A percentile compares a stretch with the other conserved stretches of the same genome.
phyloP scores from a whole-genome alignment of 2,888 invertebrate genomes.

The Tricholauxania praeusta region DNA sequence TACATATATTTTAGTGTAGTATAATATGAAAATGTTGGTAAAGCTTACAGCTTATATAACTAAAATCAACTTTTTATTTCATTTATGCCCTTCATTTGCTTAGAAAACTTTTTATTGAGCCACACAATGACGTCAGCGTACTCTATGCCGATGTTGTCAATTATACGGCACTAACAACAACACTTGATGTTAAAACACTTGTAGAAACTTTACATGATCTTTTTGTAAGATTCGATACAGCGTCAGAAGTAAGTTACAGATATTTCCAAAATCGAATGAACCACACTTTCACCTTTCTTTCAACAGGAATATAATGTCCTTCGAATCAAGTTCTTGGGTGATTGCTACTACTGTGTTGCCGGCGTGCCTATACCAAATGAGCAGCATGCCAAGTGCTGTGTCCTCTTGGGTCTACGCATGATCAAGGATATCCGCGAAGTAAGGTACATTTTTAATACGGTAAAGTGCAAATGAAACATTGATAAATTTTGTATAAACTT shows the following conservation, averaged over 20 bases:
- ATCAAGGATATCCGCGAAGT: slow-evolving; percentile 88
- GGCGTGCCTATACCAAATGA: slow-evolving; percentile 84
- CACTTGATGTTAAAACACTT: slow-evolving; percentile 82
- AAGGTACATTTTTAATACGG: slow-evolving; percentile 69
- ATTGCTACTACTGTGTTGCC: slow-evolving; percentile 94
- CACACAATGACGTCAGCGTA: slow-evolving; percentile 89
- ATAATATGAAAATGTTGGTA: too few relatives aligned
- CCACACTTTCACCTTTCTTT: neutral
- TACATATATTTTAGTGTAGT: neutral
- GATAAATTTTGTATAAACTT: neutral
- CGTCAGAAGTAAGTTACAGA: slow-evolving; percentile 79
- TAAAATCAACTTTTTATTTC: too few relatives aligned
- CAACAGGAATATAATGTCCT: slow-evolving; percentile 78
- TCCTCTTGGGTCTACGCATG: slow-evolving; percentile 92
- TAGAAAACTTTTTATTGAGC: slow-evolving; percentile 88
- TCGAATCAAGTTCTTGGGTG: slow-evolving; percentile 92
- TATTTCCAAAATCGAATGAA: neutral
- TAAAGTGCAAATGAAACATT: slow-evolving; percentile 30
- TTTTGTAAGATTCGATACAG: slow-evolving; percentile 91
- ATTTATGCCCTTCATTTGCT: neutral
- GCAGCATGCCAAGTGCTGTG: slow-evolving; percentile 90
- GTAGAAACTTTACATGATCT: slow-evolving; percentile 91
- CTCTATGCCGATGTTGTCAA: slow-evolving; percentile 95
- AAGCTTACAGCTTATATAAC: too few relatives aligned
- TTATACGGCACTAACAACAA: slow-evolving; percentile 83